Evolutionary conservation across 2,797 vertebrate species (phyloP).

Genomic region (Sebastes trivittatus): DNA sequence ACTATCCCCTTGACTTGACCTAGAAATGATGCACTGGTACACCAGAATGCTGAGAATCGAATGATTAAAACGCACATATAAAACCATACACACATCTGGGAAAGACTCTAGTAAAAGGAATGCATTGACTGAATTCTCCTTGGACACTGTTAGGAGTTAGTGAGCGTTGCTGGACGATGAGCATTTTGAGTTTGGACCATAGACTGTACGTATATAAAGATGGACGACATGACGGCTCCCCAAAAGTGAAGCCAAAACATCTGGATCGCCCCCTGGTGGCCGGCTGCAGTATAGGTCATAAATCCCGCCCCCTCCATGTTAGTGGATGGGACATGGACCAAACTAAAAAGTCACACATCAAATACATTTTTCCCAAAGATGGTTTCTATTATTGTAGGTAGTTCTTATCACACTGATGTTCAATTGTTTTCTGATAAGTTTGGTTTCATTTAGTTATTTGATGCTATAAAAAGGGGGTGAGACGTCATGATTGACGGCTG

Average conservation of each 20-base stretch:
- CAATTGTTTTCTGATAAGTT: no score
- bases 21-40: neutral
- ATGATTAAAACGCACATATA: neutral
- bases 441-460: no score
- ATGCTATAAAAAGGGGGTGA: no score
- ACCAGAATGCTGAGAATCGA: neutral
- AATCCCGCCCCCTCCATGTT: fast-evolving
- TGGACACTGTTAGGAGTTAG: neutral
- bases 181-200: neutral
- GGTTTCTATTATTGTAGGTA: fast-evolving
- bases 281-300: no score
- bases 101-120: conserved; percentile 14
- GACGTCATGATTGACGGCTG: no score
- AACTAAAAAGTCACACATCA: no score
- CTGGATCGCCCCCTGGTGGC: no score
- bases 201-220: no score
- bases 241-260: no score
- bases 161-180: neutral
- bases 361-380: no score
- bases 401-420: no score
- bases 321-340: fast-evolving
- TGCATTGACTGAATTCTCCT: conserved; percentile 6
- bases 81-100: neutral
- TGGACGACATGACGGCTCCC: no score
- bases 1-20: neutral